Base-by-base conservation (phyloP, 1,140 invertebrate genomes). In the Laodelphax striatellus region DNA sequence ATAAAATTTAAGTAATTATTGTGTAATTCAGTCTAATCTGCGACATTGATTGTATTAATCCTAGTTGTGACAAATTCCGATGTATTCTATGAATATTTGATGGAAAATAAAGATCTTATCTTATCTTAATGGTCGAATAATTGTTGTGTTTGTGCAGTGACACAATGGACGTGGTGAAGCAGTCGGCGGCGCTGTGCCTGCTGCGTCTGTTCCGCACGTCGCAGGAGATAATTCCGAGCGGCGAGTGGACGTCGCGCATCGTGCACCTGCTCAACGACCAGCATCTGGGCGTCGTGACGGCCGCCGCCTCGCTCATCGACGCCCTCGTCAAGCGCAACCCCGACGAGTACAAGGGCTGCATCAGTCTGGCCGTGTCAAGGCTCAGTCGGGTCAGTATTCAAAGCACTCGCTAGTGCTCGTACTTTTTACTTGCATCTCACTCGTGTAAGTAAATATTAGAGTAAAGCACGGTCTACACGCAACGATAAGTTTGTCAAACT, bases 161-260 rank as follows among this genome's bases (percentile, higher is more conserved):
- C 73, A 99, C 97, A 3, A 98, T 98, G 83, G 97, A 99, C 77
- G 92, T 97, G 52, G 97, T 99, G 1, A 99, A 99, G 76, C 97
- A 99, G 77, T 98, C 94, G 68, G 97, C 97, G 64, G 97, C 97
- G 44, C 78, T 99, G 2, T 99, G 97, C 73, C 79, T 99, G 53
- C 76, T 99, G 54, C 83, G 94, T 64, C 76, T 99, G 31, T 88
- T 98, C 70, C 82, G 97, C 52, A 97, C 94, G 61, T 87, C 88
- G 65, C 87, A 94, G 67, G 85, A 98, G 80, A 89, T 98, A 22
- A 94, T 98, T 70, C 94, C 93, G 52, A 91, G 90, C 60, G 94
- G 94, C 57, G 96, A 99, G 77, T 99, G 96, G 94, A 97, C 97
- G 6, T 97, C 95, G 11, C 80, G 97, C 58, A 98, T 99, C 63